Percentiles rank a stretch among this genome's conserved stretches.
phyloP scores from a whole-genome alignment of 2,113 vertebrate genomes.

The Coryphaenoides rupestris region DNA sequence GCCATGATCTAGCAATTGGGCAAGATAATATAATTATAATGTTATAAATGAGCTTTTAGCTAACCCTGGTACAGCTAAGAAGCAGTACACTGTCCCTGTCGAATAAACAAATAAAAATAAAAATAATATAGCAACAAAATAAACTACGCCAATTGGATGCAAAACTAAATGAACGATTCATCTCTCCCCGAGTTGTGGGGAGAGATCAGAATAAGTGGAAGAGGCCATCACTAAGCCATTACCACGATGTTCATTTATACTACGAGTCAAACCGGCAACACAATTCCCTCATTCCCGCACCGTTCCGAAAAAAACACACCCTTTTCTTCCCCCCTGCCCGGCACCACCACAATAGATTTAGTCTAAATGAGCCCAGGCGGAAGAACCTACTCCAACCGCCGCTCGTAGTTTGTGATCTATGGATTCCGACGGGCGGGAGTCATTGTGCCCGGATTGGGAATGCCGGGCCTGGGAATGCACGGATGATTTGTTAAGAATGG shows the following conservation, averaged over 20 bases:
- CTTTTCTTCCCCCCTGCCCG: too few species aligned
- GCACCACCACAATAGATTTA: too few species aligned
- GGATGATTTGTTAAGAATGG: constrained; percentile 64
- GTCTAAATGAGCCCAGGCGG: too few species aligned
- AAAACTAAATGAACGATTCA: too few species aligned
- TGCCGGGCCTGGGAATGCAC: constrained; percentile 49
- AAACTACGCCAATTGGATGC: background rate
- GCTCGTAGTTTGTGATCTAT: constrained; percentile 36
- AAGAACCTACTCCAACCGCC: too few species aligned
- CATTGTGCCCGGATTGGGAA: constrained; percentile 42
- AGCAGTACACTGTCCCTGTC: too few species aligned
- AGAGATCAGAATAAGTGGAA: background rate
- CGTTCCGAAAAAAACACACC: too few species aligned
- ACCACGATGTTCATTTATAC: background rate
- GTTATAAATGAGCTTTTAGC: too few species aligned
- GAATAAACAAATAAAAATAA: too few species aligned
- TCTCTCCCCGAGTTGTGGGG: too few species aligned
- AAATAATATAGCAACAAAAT: background rate
- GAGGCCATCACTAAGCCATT: background rate
- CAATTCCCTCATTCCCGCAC: background rate
- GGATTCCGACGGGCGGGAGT: constrained; percentile 49
- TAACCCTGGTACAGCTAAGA: too few species aligned
- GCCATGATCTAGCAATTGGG: background rate
- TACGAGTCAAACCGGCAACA: background rate
- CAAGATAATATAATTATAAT: too few species aligned